phyloP scores from a whole-genome alignment of 2,797 vertebrate genomes.

The Sebastes dallii region DNA sequence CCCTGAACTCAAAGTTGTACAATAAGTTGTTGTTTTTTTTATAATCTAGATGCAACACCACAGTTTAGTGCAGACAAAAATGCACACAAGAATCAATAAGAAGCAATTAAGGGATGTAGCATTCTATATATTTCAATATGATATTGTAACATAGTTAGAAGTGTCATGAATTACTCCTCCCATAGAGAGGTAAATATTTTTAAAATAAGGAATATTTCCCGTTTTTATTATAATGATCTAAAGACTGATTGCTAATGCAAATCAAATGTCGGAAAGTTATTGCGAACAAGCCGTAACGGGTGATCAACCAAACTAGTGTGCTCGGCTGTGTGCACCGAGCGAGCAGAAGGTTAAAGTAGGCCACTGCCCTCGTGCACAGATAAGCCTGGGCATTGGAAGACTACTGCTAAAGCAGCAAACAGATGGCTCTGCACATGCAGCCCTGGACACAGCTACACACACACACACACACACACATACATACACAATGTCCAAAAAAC shows the following conservation, averaged over 20 bases:
- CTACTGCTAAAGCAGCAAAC: constrained; percentile 75
- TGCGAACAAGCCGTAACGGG: constrained; percentile 9
- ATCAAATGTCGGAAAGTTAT: constrained; percentile 8
- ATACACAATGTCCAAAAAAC: constrained; percentile 35
- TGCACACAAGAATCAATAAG: neutral
- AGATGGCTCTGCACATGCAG: constrained; percentile 78
- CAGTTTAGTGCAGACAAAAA: neutral
- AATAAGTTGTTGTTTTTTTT: neutral
- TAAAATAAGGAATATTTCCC: neutral
- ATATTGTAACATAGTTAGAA: neutral
- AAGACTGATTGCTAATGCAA: neutral
- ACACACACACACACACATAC: neutral
- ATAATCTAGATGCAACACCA: neutral
- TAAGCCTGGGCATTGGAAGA: constrained; percentile 77
- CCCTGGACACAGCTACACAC: constrained; percentile 45
- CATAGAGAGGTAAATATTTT: too few species aligned
- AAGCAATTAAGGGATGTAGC: neutral
- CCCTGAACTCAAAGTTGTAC: neutral
- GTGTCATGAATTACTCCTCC: neutral
- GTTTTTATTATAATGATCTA: neutral
- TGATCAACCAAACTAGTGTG: constrained; percentile 40
- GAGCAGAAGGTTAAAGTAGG: constrained; percentile 82
- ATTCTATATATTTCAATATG: neutral
- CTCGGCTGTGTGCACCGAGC: constrained; percentile 37
- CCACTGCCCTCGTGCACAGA: constrained; percentile 74